These are phyloP conservation scores for Pyrochroa serraticornis DNA, from an alignment of 2,888 invertebrate species.

Conservation along the genomic window DNA sequence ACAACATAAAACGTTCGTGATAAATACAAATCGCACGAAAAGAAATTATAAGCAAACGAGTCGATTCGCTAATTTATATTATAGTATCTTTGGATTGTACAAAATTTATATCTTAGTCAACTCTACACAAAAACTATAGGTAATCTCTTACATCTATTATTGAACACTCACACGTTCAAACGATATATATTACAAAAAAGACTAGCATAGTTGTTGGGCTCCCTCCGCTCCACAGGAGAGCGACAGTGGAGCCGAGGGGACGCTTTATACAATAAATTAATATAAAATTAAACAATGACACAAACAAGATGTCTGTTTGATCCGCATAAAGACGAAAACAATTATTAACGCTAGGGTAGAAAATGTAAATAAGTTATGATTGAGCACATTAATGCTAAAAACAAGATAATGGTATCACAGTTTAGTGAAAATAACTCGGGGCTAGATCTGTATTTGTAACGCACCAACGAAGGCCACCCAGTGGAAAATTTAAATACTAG, in stretches of 20 bases:
- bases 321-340: background rate
- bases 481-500: background rate
- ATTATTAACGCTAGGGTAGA: slow-evolving; percentile 13
- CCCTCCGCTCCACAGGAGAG: background rate
- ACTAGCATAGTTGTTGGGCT: slow-evolving; percentile 44
- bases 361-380: slow-evolving; percentile 49
- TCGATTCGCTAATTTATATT: slow-evolving; percentile 23
- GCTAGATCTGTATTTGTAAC: background rate
- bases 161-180: slow-evolving; percentile 47
- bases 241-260: slow-evolving; percentile 2
- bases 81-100: slow-evolving; percentile 57
- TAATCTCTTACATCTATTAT: slow-evolving; percentile 40
- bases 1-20: slow-evolving; percentile 17
- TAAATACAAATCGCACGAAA: slow-evolving; percentile 32
- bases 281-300: slow-evolving; percentile 23
- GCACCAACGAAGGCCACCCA: slow-evolving; percentile 6
- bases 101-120: slow-evolving; percentile 52
- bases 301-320: slow-evolving; percentile 9
- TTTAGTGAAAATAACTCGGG: slow-evolving; percentile 53
- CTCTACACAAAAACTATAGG: slow-evolving; percentile 43
- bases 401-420: slow-evolving; percentile 58
- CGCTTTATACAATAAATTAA: slow-evolving; percentile 19
- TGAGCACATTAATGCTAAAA: slow-evolving; percentile 52
- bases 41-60: slow-evolving; percentile 22
- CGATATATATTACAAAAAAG: slow-evolving; percentile 44